Evolutionary conservation across 2,888 invertebrate species (phyloP).

Genomic region (Sarcophaga rosellei): DNA sequence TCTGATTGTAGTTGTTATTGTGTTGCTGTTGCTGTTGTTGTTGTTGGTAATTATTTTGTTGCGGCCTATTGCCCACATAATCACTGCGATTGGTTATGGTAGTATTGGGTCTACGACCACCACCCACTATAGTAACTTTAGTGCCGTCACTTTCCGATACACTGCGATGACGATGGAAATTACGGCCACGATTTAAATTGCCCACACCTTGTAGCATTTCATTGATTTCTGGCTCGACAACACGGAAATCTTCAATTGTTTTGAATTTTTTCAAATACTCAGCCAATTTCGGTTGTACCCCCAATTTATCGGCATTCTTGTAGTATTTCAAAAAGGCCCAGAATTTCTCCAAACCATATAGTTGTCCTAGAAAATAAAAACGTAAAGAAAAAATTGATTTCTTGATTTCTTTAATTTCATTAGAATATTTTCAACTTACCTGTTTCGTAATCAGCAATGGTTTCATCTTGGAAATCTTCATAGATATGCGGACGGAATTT

Average conservation of each 20-base stretch:
- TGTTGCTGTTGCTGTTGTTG: constrained; percentile 74
- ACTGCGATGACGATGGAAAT: constrained; percentile 85
- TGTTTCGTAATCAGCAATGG: constrained; percentile 92
- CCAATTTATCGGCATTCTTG: constrained; percentile 88
- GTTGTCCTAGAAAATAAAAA: constrained; percentile 86
- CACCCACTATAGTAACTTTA: constrained; percentile 74
- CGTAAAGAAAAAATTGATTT: background rate
- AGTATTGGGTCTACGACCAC: constrained; percentile 77
- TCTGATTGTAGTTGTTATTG: constrained; percentile 67
- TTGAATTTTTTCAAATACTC: constrained; percentile 90
- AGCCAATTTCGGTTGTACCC: constrained; percentile 88
- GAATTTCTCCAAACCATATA: constrained; percentile 99
- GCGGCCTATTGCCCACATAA: constrained; percentile 78
- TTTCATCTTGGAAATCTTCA: constrained; percentile 97
- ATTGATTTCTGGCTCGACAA: constrained; percentile 85
- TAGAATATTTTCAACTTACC: constrained; percentile 82
- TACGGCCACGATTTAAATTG: constrained; percentile 81
- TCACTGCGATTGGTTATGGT: constrained; percentile 81
- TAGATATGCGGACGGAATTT: constrained; percentile 97
- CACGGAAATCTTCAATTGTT: constrained; percentile 94
- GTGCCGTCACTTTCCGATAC: constrained; percentile 85
- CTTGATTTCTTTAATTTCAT: background rate
- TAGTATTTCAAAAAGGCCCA: constrained; percentile 99
- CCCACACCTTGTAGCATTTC: constrained; percentile 83
- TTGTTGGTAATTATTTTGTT: constrained; percentile 73